These are phyloP conservation scores for Cataglyphis albicans DNA, from an alignment of 2,888 invertebrate genomes.

Conservation along the genomic window DNA sequence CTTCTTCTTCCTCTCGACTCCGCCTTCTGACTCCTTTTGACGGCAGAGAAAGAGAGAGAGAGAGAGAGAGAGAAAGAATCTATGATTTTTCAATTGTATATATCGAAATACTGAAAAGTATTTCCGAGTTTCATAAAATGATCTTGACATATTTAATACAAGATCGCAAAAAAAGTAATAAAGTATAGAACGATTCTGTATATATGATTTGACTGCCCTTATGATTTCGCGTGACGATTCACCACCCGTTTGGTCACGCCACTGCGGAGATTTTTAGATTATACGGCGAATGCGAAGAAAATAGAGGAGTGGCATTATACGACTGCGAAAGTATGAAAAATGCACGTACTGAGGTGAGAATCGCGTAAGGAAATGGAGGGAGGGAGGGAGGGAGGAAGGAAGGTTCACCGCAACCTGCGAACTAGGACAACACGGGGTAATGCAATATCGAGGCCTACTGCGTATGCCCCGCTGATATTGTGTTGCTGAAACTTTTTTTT, in stretches of 20 bases:
- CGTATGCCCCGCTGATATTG: constrained; percentile 1
- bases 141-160: neutral
- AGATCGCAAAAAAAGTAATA: neutral
- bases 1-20: constrained; percentile 51
- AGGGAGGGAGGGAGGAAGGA: neutral
- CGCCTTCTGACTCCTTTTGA: constrained; percentile 14
- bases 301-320: neutral
- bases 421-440: constrained; percentile 54
- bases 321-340: constrained; percentile 63
- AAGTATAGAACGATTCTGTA: neutral
- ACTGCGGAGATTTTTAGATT: constrained; percentile 21
- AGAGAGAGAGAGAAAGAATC: neutral
- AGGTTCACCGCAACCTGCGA: constrained; percentile 6
- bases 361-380: constrained; percentile 46
- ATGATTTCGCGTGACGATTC: constrained; percentile 10
- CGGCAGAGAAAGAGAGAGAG: neutral
- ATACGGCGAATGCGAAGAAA: constrained; percentile 21
- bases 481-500: constrained; percentile 31
- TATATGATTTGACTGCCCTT: neutral
- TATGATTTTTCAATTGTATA: constrained; percentile 18
- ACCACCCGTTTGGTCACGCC: neutral
- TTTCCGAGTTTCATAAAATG: neutral
- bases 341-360: constrained; percentile 56
- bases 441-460: constrained; percentile 58
- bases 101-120: constrained; percentile 11